Evolutionary conservation across 2,113 vertebrate species (phyloP), one percentile per base, ranked within the genome.

Genomic region (Willisornis vidua): DNA sequence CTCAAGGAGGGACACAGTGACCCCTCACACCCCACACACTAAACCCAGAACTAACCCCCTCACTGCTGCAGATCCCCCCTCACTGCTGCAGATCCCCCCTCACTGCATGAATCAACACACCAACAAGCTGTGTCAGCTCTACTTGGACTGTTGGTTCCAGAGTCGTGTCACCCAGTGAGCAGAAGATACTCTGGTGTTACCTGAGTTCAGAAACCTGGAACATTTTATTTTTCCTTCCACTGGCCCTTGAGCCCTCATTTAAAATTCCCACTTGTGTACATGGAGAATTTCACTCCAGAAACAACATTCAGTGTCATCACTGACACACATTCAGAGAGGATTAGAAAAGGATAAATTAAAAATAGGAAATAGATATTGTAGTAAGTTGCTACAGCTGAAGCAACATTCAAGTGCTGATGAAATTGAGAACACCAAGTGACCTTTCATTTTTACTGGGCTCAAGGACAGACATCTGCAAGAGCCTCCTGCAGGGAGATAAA

Each of bases 361-460:
- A 85, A 75, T 7, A 71, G 12, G 7, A 79, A 65, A 61, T 45
- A 33, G 7, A 29, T 43, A 33, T 31, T 35, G 10, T 35, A 76
- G 62, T 68, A 65, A n/a, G 45, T 11, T 87, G 72, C 66, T 39
- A 24, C 16, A 76, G n/a, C 33, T 62, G 43, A 39, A 39, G 39
- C 39, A 39, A 51, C 15, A 58, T n/a, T 63, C 51, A 43, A 89
- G 10, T 41, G 81, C 37, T 76, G 41, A 73, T 3, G n/a, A 70
- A 90, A 83, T 6, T 57, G 46, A 89, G 58, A 75, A 61, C 84
- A 76, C 39, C 25, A 76, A 73, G 49, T 49, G 41, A 95, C 67
- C 75, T 94, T 96, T 95, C n/a, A n/a, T 46, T 76, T 82, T 78
- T 41, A 62, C 48, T 77, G 78, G 77, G 63, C 95, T 72, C 52